A percentile compares a stretch with the other conserved stretches of the same genome.
These are phyloP conservation scores for Dorcus parallelipipedus DNA, from an alignment of 2,888 invertebrate genomes.

Conservation along the genomic window DNA sequence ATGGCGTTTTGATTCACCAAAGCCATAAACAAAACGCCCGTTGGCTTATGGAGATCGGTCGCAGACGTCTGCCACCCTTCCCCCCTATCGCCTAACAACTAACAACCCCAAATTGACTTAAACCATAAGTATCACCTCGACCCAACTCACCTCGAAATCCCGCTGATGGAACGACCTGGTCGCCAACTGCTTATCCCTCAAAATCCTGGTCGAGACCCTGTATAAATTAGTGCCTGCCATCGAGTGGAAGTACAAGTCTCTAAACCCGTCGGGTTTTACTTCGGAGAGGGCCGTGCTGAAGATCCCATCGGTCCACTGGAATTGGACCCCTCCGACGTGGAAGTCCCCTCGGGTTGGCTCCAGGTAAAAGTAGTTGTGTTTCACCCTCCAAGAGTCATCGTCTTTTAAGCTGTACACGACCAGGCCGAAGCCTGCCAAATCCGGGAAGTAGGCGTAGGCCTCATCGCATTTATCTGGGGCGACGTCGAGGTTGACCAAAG, in stretches of 20 bases:
- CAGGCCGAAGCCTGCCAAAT: conserved; percentile 60
- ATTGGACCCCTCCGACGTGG: conserved; percentile 63
- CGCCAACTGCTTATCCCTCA: conserved; percentile 55
- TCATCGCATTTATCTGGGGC: conserved; percentile 56
- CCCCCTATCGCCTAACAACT: conserved; percentile 65
- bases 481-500: conserved; percentile 68
- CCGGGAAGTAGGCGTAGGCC: conserved; percentile 71
- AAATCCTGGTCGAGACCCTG: conserved; percentile 61
- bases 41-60: conserved; percentile 60
- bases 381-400: conserved; percentile 65
- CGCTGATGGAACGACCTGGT: conserved; percentile 53
- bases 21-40: conserved; percentile 65
- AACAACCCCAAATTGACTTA: conserved; percentile 27
- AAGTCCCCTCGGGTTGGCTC: conserved; percentile 68
- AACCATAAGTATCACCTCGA: neutral
- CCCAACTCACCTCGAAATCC: conserved; percentile 51
- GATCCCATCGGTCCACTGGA: conserved; percentile 78
- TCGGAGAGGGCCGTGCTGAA: conserved; percentile 68
- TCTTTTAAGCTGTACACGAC: conserved; percentile 57
- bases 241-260: conserved; percentile 72
- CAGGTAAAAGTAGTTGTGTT: conserved; percentile 71
- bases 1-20: conserved; percentile 69
- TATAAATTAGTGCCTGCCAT: conserved; percentile 73
- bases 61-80: conserved; percentile 64
- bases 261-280: conserved; percentile 52